phyloP scores from a whole-genome alignment of 2,113 vertebrate species.

The Austrofundulus limnaeus region DNA sequence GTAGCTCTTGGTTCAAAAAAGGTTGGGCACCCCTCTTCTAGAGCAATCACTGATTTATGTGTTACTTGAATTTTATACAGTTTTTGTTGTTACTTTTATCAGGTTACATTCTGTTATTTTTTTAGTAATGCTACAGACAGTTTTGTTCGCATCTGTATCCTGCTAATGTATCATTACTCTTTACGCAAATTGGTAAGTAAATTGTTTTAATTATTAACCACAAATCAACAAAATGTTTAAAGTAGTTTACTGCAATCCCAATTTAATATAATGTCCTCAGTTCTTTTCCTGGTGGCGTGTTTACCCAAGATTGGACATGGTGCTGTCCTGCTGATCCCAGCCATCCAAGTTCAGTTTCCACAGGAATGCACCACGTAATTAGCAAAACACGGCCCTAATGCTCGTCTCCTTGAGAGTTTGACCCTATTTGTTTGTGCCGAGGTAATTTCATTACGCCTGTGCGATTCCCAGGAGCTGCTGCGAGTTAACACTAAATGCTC shows the following conservation, averaged over 20 bases:
- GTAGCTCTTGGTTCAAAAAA: too few species aligned
- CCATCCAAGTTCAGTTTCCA: constrained; percentile 44
- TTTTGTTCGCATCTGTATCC: background rate
- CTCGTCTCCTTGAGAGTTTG: constrained; percentile 83
- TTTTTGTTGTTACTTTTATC: too few species aligned
- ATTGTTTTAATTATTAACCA: constrained; percentile 61
- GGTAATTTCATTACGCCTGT: constrained; percentile 82
- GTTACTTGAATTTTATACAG: too few species aligned
- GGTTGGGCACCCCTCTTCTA: too few species aligned
- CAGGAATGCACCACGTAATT: constrained; percentile 71
- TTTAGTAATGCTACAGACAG: too few species aligned
- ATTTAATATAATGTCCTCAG: constrained; percentile 42
- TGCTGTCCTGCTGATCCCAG: constrained; percentile 45
- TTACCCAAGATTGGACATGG: constrained; percentile 59
- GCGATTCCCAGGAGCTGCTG: constrained; percentile 76
- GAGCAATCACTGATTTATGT: too few species aligned
- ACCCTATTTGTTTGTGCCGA: constrained; percentile 83
- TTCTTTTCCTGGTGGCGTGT: constrained; percentile 41
- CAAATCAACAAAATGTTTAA: constrained; percentile 59
- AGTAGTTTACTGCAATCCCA: constrained; percentile 59
- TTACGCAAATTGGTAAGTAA: constrained; percentile 56
- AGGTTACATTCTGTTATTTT: too few species aligned
- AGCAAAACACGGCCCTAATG: constrained; percentile 74
- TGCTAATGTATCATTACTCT: constrained; percentile 22
- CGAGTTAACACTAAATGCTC: constrained; percentile 80